Conservation (phyloP, 2,888 invertebrate genomes). For the Heliconius charithonia region DNA sequence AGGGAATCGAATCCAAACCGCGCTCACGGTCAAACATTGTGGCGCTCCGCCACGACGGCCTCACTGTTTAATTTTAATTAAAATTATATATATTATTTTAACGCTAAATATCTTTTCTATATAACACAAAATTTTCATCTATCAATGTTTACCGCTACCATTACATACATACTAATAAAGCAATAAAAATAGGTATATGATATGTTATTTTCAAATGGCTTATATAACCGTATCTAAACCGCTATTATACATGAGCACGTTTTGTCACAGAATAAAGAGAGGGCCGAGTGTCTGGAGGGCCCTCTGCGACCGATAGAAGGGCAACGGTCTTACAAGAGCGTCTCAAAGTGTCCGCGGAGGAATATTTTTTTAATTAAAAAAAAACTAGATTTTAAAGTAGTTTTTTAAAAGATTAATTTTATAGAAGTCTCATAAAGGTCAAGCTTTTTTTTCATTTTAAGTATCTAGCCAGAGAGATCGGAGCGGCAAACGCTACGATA, state of each 20-base stretch:
- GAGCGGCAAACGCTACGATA: no score
- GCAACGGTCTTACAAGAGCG: slow-evolving; percentile 34
- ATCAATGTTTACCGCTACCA: no score
- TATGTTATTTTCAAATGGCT: slow-evolving; percentile 21
- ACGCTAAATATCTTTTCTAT: no score
- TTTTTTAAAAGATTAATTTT: neutral
- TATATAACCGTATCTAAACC: slow-evolving; percentile 32
- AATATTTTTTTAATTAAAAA: slow-evolving; percentile 24
- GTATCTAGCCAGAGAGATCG: no score
- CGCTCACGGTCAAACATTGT: no score
- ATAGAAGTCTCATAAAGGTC: no score
- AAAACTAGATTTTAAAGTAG: neutral
- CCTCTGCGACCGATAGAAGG: slow-evolving; percentile 31
- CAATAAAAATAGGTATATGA: neutral
- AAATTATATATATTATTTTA: no score
- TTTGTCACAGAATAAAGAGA: slow-evolving; percentile 35
- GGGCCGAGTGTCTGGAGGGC: slow-evolving; percentile 31
- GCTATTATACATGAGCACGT: slow-evolving; percentile 37
- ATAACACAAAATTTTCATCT: no score
- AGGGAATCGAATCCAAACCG: no score
- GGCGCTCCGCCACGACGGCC: no score
- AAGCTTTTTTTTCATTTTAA: no score
- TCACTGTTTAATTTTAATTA: no score
- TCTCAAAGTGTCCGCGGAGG: slow-evolving; percentile 22
- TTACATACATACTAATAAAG: neutral